phyloP scores from a whole-genome alignment of 1,140 invertebrate species.

The Portunus trituberculatus region DNA sequence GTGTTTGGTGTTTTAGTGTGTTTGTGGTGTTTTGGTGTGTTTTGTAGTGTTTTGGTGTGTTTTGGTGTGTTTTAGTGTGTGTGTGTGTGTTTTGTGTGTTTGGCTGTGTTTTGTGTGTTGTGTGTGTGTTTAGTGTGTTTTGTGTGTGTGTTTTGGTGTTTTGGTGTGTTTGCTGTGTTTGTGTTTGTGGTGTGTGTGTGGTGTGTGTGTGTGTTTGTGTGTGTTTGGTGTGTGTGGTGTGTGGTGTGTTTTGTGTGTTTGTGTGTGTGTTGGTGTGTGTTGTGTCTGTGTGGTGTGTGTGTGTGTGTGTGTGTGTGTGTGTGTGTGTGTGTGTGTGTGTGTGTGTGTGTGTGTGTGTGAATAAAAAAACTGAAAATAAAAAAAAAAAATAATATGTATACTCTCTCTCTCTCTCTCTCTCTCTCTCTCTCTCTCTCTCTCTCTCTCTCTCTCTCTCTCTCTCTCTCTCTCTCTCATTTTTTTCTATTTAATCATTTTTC shows the following conservation, averaged over 20 bases:
- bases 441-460: slow-evolving; percentile 49
- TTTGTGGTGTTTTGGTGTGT: neutral
- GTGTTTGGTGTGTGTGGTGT: neutral
- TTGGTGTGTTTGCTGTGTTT: neutral
- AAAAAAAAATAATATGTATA: neutral
- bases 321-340: neutral
- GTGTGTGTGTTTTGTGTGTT: neutral
- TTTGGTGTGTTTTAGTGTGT: neutral
- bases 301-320: neutral
- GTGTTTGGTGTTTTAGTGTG: neutral
- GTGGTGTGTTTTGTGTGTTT: neutral
- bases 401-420: slow-evolving; percentile 45
- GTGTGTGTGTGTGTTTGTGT: neutral
- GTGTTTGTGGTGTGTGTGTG: neutral
- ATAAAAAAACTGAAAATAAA: no score
- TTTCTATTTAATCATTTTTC: neutral
- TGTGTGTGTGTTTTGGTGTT: neutral
- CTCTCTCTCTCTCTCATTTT: slow-evolving; percentile 26
- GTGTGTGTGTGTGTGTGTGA: neutral
- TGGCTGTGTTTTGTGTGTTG: neutral
- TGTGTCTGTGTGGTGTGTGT: neutral
- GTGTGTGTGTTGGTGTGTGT: neutral
- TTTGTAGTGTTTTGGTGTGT: neutral
- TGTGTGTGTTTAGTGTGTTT: neutral
- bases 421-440: slow-evolving; percentile 48